These are phyloP conservation scores for Drosophila albomicans DNA, from an alignment of 1,140 invertebrate species.

Conservation along the genomic window DNA sequence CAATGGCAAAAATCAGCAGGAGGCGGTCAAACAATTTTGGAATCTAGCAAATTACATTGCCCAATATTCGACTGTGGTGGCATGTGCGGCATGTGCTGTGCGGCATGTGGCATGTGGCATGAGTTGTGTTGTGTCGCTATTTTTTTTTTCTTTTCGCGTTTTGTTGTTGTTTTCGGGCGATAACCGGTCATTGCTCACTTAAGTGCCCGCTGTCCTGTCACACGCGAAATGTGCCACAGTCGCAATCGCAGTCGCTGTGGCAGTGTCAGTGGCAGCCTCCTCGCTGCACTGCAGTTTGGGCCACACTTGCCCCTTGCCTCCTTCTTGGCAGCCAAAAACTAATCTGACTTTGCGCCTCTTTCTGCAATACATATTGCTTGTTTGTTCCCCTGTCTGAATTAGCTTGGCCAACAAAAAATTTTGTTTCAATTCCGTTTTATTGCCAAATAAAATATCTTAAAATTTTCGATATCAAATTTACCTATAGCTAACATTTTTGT, in stretches of 20 bases:
- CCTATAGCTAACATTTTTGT: no score
- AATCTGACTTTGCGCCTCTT: no score
- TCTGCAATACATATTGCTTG: no score
- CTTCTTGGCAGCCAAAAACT: no score
- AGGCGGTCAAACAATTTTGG: conserved; percentile 42
- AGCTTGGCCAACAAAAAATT: no score
- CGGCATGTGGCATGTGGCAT: conserved; percentile 14
- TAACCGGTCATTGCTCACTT: conserved; percentile 35
- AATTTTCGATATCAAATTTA: no score
- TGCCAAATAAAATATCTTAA: no score
- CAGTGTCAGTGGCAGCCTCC: no score
- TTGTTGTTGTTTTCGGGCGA: not conserved
- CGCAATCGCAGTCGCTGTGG: no score
- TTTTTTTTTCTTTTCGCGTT: no score
- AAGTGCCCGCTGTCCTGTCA: conserved; percentile 15
- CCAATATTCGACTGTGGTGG: not conserved
- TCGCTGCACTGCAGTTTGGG: not conserved
- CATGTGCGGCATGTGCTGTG: conserved; percentile 20
- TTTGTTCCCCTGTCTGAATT: no score
- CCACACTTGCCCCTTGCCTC: not conserved
- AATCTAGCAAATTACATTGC: conserved; percentile 14
- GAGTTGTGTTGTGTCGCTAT: conserved; percentile 4
- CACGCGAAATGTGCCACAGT: not conserved
- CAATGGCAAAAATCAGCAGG: conserved; percentile 45
- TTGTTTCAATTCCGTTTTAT: no score